Evolutionary conservation across 2,888 invertebrate genomes (phyloP), one percentile per base, ranked within the genome.

Genomic region (Rhimphoctona megacephalus): DNA sequence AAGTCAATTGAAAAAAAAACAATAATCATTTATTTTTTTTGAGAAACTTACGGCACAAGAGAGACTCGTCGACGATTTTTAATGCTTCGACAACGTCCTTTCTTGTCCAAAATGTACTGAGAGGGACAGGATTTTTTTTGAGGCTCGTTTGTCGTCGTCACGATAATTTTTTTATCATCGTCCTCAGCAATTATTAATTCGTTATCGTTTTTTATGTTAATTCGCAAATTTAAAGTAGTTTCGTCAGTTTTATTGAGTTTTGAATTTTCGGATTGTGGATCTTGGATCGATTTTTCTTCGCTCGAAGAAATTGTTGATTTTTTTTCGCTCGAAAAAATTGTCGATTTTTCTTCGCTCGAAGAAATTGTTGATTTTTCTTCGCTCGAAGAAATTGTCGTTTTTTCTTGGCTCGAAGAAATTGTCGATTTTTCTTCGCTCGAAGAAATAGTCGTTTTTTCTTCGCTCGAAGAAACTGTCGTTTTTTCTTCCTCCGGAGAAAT

Each of bases 11-110:
- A 14, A 17, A 7, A 25, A 43, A 57, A 30, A 22, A 33, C 4
- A 52, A 8, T 14, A 64, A 8, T 17, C 11, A 14, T 11, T 25
- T 36, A 22, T 82, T 54, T 57, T 0, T 52, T 70, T 73, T n/a
- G 36, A 11, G n/a, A 57, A 82, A 92, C 92, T 92, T 88, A 94
- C 92, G 93, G 92, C 57, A 93, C 79, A 22, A 93, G 86, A 8
- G 93, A 91, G 19, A 92, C 70, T 73, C 92, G 92, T 36, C 92
- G 90, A 46, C 93, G 91, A 66, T 76, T 88, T 5, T 81, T 81
- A 19, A 77, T 85, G n/a, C 92, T 89, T 61, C 93, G 91, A 84
- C 95, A 95, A 81, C 93, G 92, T 22, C 94, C 94, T 67, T 91
- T 91, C 2, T 92, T 92, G 83, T 93, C 92, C 22, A 92, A 88